Evolutionary conservation across 2,113 vertebrate genomes (phyloP).

Genomic region (Garra rufa): DNA sequence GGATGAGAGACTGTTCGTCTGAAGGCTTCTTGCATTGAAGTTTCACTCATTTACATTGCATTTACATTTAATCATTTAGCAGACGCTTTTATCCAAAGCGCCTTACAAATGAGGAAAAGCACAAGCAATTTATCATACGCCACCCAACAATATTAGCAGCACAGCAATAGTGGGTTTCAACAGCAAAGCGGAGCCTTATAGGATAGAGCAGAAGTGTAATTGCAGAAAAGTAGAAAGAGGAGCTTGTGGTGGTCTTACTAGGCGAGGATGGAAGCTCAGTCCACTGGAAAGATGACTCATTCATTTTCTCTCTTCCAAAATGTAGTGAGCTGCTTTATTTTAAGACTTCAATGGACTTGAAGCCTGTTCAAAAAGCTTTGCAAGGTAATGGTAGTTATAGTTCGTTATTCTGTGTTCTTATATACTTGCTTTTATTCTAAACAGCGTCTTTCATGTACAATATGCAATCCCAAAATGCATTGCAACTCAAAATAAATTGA

Average conservation of each 20-base stretch:
- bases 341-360: neutral
- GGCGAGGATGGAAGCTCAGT: neutral
- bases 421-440: neutral
- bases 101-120: constrained; percentile 27
- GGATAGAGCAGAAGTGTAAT: neutral
- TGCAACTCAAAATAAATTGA: neutral
- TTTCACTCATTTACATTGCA: constrained; percentile 28
- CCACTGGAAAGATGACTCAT: neutral
- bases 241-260: neutral
- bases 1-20: constrained; percentile 33
- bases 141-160: constrained; percentile 1
- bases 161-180: constrained; percentile 1
- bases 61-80: constrained; percentile 38
- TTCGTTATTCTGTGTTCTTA: neutral
- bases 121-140: constrained; percentile 18
- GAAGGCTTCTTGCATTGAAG: constrained; percentile 31
- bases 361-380: neutral
- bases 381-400: neutral
- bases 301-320: neutral
- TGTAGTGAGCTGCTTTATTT: neutral
- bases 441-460: neutral
- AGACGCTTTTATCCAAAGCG: constrained; percentile 26
- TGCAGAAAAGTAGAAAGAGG: neutral
- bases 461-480: neutral
- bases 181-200: neutral